These are phyloP conservation scores for Melanophora roralis DNA, from an alignment of 2,888 invertebrate genomes.

Conservation along the genomic window DNA sequence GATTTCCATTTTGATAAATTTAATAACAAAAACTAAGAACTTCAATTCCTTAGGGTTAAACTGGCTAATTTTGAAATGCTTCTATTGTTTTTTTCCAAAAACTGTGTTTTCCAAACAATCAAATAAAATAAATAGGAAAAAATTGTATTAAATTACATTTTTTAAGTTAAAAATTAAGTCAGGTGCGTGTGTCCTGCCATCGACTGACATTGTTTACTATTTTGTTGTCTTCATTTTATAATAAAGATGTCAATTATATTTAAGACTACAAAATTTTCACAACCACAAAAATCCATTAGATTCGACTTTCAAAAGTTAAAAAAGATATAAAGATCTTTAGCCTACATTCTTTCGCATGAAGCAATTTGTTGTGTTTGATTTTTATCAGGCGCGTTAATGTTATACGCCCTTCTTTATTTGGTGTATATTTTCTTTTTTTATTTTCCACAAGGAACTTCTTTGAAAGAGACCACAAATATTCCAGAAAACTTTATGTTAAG, in stretches of 20 bases:
- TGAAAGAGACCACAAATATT: constrained; percentile 18
- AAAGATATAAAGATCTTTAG: constrained; percentile 44
- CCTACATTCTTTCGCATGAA: constrained; percentile 47
- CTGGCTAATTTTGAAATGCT: too few species aligned
- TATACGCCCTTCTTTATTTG: constrained; percentile 50
- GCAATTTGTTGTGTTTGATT: constrained; percentile 16
- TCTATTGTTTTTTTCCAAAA: too few species aligned
- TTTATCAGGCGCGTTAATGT: constrained; percentile 59
- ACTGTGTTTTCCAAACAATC: too few species aligned
- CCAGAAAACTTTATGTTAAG: constrained; percentile 30
- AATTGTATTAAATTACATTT: too few species aligned
- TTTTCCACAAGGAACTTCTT: constrained; percentile 25
- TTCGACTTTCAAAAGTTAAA: constrained; percentile 5
- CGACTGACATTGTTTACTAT: constrained; percentile 9
- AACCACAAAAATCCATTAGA: constrained; percentile 61
- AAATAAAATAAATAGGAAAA: too few species aligned
- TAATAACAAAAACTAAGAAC: too few species aligned
- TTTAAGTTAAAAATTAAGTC: constrained; percentile 29
- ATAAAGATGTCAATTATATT: constrained; percentile 60
- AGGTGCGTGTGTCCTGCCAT: constrained; percentile 36
- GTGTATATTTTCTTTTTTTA: neutral
- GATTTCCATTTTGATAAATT: too few species aligned
- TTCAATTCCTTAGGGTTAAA: too few species aligned
- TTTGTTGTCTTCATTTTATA: constrained; percentile 33
- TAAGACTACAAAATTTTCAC: constrained; percentile 44